phyloP scores from a whole-genome alignment of 2,113 vertebrate genomes.

The Clarias magur region DNA sequence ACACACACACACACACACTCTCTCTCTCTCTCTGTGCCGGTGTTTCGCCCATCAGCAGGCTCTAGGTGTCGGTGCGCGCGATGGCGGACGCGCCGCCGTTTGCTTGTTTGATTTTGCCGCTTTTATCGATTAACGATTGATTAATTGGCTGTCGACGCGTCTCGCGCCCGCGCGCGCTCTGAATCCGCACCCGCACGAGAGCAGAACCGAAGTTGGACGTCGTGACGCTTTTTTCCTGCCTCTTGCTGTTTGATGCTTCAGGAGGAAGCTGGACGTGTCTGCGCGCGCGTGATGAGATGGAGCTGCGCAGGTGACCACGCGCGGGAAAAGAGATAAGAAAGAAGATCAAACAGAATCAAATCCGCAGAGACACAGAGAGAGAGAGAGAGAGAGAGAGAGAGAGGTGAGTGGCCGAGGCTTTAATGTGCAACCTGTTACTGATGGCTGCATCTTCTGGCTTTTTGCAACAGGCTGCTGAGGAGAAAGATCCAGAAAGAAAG shows the following conservation, averaged over 20 bases:
- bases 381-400: constrained; percentile 21
- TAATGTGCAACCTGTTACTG: constrained; percentile 43
- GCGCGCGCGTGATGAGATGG: neutral
- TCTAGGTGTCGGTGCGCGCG: constrained; percentile 8
- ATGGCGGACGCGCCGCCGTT: constrained; percentile 8
- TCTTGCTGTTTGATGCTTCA: neutral
- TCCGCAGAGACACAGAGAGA: constrained; percentile 21
- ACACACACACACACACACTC: constrained; percentile 5
- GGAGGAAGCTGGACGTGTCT: neutral
- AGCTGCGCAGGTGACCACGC: constrained; percentile 22
- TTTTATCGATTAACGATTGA: neutral
- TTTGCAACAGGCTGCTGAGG: constrained; percentile 37
- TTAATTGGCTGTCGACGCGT: neutral
- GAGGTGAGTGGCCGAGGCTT: constrained; percentile 21
- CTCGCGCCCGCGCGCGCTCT: neutral
- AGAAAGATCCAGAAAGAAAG: constrained; percentile 4
- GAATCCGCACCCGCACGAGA: neutral
- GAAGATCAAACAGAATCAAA: neutral
- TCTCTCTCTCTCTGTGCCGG: constrained; percentile 1
- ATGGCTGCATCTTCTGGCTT: constrained; percentile 17
- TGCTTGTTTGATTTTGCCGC: neutral
- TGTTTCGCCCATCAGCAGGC: constrained; percentile 6
- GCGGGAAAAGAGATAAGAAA: neutral
- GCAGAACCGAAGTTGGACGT: constrained; percentile 19
- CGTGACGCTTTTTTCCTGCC: neutral